Conservation (phyloP, 92 coral and sea anemone genomes). For the Porites evermanni region DNA sequence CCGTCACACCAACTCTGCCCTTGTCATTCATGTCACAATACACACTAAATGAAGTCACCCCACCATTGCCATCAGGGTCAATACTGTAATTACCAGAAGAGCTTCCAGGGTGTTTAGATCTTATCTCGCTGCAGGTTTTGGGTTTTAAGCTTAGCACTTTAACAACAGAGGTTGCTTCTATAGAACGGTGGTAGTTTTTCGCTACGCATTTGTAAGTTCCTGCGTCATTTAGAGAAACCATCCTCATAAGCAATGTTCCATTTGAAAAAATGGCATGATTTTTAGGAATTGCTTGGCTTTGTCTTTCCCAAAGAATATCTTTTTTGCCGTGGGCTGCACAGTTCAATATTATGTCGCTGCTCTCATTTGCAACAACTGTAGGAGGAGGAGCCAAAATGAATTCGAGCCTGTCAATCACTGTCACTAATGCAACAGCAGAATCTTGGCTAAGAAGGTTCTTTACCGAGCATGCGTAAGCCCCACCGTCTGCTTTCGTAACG, state of each 20-base stretch:
- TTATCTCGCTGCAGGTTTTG: slow-evolving; percentile 25
- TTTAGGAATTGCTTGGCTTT: not conserved
- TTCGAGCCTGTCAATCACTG: slow-evolving; percentile 11
- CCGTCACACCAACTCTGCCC: slow-evolving; percentile 55
- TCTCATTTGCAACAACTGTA: not conserved
- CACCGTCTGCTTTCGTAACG: slow-evolving; percentile 6
- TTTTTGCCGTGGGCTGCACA: slow-evolving; percentile 10
- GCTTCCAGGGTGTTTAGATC: not conserved
- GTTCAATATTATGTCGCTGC: not conserved
- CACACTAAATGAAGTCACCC: slow-evolving; percentile 39
- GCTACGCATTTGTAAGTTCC: slow-evolving; percentile 40
- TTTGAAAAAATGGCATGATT: too few species aligned
- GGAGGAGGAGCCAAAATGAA: slow-evolving; percentile 12
- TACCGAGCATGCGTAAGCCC: slow-evolving; percentile 28
- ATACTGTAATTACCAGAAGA: slow-evolving; percentile 35
- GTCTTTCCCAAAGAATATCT: not conserved
- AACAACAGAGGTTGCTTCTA: slow-evolving; percentile 6
- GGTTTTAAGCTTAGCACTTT: not conserved
- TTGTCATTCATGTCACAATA: slow-evolving; percentile 66
- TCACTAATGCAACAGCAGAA: not conserved
- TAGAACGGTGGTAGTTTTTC: slow-evolving; percentile 11
- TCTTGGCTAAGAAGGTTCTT: slow-evolving; percentile 6
- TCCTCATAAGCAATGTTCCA: slow-evolving; percentile 21
- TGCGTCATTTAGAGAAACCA: not conserved
- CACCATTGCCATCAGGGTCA: slow-evolving; percentile 53